Base-by-base conservation (phyloP, 1,140 invertebrate species). In the Drosophila rhopaloa region DNA sequence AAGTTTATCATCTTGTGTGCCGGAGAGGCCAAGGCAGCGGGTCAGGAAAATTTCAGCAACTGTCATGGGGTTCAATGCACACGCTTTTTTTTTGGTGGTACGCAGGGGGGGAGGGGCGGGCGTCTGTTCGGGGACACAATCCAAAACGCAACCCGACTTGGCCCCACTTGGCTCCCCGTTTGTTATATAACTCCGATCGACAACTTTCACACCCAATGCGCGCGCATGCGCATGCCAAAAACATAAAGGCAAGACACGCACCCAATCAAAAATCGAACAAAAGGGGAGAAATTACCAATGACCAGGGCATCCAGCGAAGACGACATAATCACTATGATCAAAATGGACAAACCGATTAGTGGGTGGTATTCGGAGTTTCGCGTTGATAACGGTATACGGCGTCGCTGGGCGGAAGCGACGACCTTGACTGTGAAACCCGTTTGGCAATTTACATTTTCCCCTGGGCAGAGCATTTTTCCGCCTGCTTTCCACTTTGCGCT, bases 391-490 rank as follows among this genome's bases (percentile, higher is more conserved):
- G 53, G 37, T 41, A 5, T 35, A 14, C 48, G 61, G 48, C 50
- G 56, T 40, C 47, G 80, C 51, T 59, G 73, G 48, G 57, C 81
- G 82, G 82, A 86, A 89, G 63, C 68, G 61, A 47, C 85, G 84
- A 89, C 84, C 84, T 89, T 89, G 84, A 89, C 84, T 89, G 80
- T 89, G 84, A 89, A 89, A 90, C 84, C 47, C 60, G 84, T 90
- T 89, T 81, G 65, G 10, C 38, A 44, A 84, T 84, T 89, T 84
- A 46, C 55, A 81, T 79, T 86, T 91, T 79, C 79, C 66, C 71
- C 66, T 55, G 59, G 76, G 66, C 70, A 37, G 43, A 62, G 51
- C 88, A 91, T 90, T 83, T 90, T 85, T 51, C 43, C 54, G 50
- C 46, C 51, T 48, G 58, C 67, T 82, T 80, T 81, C 68, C 62